Evolutionary conservation across 2,113 vertebrate genomes (phyloP).

Genomic region (Kryptolebias marmoratus): DNA sequence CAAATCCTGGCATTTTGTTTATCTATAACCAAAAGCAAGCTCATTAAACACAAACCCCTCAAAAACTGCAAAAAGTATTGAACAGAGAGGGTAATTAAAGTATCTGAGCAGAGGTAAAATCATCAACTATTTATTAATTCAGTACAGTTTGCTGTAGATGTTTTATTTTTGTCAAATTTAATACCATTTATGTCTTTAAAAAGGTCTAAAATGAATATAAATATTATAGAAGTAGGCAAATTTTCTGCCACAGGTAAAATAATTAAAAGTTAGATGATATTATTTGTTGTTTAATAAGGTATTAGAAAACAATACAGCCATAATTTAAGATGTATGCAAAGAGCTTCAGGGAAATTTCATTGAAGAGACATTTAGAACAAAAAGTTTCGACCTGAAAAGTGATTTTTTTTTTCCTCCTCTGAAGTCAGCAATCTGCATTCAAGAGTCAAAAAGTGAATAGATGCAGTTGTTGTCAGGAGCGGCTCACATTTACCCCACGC

Average conservation of each 20-base stretch:
- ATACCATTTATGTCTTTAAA: too few species aligned
- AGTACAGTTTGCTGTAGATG: too few species aligned
- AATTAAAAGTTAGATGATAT: too few species aligned
- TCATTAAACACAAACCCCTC: not conserved
- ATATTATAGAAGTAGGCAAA: too few species aligned
- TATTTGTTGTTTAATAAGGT: too few species aligned
- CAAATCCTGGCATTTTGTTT: not conserved
- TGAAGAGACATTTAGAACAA: not conserved
- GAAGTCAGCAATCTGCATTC: slow-evolving; percentile 7
- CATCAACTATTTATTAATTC: too few species aligned
- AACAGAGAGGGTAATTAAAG: not conserved
- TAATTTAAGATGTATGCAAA: too few species aligned
- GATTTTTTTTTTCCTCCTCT: not conserved
- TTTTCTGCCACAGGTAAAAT: too few species aligned
- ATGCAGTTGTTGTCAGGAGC: slow-evolving; percentile 30
- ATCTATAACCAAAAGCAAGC: not conserved
- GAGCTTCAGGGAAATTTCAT: not conserved
- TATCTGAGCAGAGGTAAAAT: too few species aligned
- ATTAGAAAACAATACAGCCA: too few species aligned
- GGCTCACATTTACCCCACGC: slow-evolving; percentile 62
- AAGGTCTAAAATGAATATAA: too few species aligned
- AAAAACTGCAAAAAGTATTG: not conserved
- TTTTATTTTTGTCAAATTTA: too few species aligned
- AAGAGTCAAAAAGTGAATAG: slow-evolving; percentile 52
- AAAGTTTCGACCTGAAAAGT: slow-evolving; percentile 12